Evolutionary conservation across 2,113 vertebrate species (phyloP), one percentile per base, ranked within the genome.

Genomic region (Zingel zingel): DNA sequence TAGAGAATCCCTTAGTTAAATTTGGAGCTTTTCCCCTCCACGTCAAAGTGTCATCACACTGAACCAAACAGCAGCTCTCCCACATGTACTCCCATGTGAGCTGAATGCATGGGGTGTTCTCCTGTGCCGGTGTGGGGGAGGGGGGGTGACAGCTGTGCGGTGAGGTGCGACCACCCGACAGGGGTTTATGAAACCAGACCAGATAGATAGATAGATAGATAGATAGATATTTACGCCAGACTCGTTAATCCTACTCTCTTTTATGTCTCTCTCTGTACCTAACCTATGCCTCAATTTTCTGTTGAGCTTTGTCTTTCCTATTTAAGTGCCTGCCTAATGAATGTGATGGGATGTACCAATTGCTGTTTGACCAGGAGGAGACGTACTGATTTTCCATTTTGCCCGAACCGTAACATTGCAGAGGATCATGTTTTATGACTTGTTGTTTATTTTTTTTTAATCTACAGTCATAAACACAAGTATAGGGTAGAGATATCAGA

Each of bases 1-100:
- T 7, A 19, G 10, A 43, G 7, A 56, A 19, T 27, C 13, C 12
- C 21, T 23, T 13, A 51, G 23, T 59, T 39, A 0, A 48, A 47
- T 66, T 67, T 53, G 5, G 0, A 59, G 19, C 50, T 25, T 65
- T 43, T 36, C 53, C 39, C 2, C 23, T 19, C 6, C 43, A 73
- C 66, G 68, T 68, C 79, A 57, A 47, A 58, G 45, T 8, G 21
- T 66, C 48, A 13, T 16, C 18, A 6, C 50, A 61, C 48, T 53
- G 51, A 80, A 59, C 23, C 76, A 8, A 74, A 77, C 74, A 30
- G 18, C 64, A 56, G 64, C 66, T 71, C 74, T 68, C 10, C 77
- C 89, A 91, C 91, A 88, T 86, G 86, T 91, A 79, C 76, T 77
- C 76, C 82, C 87, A 92, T 89, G 91, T 90, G 91, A 92, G 82